phyloP scores from a whole-genome alignment of 2,888 invertebrate species.

The Leptura quadrifasciata region DNA sequence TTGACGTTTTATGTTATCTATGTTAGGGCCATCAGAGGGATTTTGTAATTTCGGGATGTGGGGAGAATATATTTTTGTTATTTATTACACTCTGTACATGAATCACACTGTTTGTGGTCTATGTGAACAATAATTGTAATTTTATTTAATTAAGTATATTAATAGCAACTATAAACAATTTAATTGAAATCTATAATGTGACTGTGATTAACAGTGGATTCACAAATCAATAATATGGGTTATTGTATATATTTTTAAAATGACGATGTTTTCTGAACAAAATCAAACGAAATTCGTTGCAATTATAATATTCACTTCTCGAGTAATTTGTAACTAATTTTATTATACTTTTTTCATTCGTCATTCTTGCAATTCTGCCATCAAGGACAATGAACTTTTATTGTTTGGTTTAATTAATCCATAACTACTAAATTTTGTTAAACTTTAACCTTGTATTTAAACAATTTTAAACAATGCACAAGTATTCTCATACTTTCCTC shows the following conservation, averaged over 20 bases:
- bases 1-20: too few species aligned
- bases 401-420: constrained; percentile 13
- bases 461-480: background rate
- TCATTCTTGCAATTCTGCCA: background rate
- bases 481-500: constrained; percentile 35
- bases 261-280: background rate
- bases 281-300: background rate
- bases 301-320: background rate
- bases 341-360: background rate
- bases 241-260: background rate
- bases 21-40: too few species aligned
- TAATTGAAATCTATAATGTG: too few species aligned
- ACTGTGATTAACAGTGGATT: background rate
- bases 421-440: constrained; percentile 10
- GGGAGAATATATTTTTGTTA: too few species aligned
- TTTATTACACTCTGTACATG: too few species aligned
- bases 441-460: constrained; percentile 28
- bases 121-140: too few species aligned
- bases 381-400: background rate
- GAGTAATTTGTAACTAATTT: background rate
- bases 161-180: too few species aligned
- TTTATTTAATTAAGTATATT: too few species aligned
- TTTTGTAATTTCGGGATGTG: too few species aligned
- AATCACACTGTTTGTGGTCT: too few species aligned
- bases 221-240: background rate